Percentiles rank a stretch among this genome's conserved stretches.
These are phyloP conservation scores for Sorex araneus DNA, from an alignment of 2,113 vertebrate genomes.

Conservation along the genomic window DNA sequence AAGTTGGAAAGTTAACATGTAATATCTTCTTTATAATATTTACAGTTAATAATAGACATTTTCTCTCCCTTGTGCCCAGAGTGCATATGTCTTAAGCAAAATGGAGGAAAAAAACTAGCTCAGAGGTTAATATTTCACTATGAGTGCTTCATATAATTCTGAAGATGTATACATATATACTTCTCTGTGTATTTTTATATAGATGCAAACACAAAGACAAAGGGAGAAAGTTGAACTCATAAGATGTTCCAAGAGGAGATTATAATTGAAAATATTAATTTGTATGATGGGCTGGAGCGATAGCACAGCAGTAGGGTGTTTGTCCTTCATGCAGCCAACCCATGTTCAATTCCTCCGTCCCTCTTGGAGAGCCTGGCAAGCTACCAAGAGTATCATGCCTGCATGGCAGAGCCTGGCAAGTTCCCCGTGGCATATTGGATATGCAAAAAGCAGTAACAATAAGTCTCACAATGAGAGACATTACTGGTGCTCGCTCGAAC, in stretches of 20 bases:
- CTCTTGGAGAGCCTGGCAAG: no score
- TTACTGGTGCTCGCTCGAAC: no score
- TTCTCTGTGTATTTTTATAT: no score
- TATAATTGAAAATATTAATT: conserved; percentile 87
- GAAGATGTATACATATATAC: not conserved
- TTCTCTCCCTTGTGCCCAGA: not conserved
- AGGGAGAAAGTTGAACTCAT: conserved; percentile 68
- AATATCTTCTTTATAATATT: conserved; percentile 66
- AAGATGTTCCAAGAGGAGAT: conserved; percentile 84
- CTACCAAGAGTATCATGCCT: no score
- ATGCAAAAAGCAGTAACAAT: no score
- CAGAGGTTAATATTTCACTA: conserved; percentile 8
- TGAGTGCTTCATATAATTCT: not conserved
- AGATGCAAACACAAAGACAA: not conserved
- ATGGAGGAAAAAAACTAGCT: not conserved
- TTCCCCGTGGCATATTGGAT: no score
- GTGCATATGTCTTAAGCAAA: conserved; percentile 34
- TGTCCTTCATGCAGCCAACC: no score
- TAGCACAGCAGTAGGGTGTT: no score
- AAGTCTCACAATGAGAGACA: no score
- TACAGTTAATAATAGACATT: conserved; percentile 46
- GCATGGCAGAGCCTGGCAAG: no score
- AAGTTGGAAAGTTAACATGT: conserved; percentile 69
- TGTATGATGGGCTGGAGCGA: no score
- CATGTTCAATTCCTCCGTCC: no score